Conservation (phyloP, 2,888 invertebrate species). For the Ectropis crepuscularia region DNA sequence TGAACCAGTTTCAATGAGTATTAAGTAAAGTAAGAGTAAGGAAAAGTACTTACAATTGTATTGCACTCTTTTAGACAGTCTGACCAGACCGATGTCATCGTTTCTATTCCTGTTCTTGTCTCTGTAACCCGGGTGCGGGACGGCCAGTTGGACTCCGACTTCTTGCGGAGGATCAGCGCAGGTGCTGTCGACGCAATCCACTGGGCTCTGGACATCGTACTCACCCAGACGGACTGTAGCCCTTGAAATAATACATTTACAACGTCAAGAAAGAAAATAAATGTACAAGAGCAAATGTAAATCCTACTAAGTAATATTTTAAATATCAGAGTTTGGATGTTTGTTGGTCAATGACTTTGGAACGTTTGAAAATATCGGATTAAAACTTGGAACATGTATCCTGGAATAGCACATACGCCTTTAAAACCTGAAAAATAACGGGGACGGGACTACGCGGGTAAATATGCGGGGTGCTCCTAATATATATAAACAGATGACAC, state of each 20-base stretch:
- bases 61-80: constrained; percentile 68
- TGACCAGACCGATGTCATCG: constrained; percentile 85
- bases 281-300: no score
- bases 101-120: constrained; percentile 78
- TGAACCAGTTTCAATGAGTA: no score
- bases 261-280: neutral
- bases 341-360: no score
- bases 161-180: constrained; percentile 88
- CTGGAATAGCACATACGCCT: no score
- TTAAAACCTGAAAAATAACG: no score
- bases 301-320: no score
- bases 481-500: no score
- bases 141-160: constrained; percentile 85
- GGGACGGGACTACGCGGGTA: no score
- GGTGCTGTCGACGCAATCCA: constrained; percentile 83
- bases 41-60: constrained; percentile 69
- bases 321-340: neutral
- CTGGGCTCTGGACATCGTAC: constrained; percentile 85
- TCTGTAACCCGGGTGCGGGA: constrained; percentile 86
- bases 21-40: no score
- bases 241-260: constrained; percentile 54
- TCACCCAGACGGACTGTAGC: constrained; percentile 86
- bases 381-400: no score
- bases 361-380: no score
- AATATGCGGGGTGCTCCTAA: no score